Percentiles rank a stretch among this genome's conserved stretches.
Conservation (phyloP, 92 coral and sea anemone species). For the Epizoanthus scotinus region DNA sequence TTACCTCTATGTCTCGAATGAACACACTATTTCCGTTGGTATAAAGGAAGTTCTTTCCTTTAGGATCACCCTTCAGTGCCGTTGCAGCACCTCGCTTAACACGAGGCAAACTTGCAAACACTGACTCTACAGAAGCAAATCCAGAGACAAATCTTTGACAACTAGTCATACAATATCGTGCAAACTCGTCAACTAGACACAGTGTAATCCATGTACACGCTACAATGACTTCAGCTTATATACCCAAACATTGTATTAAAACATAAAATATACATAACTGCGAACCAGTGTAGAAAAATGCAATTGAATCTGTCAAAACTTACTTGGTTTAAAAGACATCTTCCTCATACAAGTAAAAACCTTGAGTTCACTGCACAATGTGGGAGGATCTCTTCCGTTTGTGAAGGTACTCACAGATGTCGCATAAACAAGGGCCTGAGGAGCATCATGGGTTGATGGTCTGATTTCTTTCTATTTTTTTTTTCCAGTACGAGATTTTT, state of each 20-base stretch:
- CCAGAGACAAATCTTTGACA: neutral
- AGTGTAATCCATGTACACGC: neutral
- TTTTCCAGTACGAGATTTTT: neutral
- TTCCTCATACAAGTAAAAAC: neutral
- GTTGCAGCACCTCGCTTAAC: constrained; percentile 77
- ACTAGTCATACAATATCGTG: neutral
- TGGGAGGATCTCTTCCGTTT: constrained; percentile 26
- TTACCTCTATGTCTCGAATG: constrained; percentile 92
- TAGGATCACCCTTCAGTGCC: constrained; percentile 88
- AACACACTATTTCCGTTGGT: constrained; percentile 83
- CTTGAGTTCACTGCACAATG: neutral
- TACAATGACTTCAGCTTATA: neutral
- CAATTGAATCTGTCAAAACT: constrained; percentile 6
- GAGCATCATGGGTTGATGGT: neutral
- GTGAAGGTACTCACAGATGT: neutral
- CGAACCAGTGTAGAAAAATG: neutral
- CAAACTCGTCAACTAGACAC: neutral
- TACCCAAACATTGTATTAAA: neutral
- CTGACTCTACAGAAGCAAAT: constrained; percentile 52
- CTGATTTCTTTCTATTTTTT: too few species aligned
- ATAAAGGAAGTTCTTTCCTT: constrained; percentile 88
- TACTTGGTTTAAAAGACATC: constrained; percentile 27
- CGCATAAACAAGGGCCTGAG: neutral
- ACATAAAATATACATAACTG: neutral
- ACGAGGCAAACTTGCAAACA: constrained; percentile 82